Conservation (phyloP, 2,797 vertebrate genomes). For the Ctenochaetus hawaiiensis region DNA sequence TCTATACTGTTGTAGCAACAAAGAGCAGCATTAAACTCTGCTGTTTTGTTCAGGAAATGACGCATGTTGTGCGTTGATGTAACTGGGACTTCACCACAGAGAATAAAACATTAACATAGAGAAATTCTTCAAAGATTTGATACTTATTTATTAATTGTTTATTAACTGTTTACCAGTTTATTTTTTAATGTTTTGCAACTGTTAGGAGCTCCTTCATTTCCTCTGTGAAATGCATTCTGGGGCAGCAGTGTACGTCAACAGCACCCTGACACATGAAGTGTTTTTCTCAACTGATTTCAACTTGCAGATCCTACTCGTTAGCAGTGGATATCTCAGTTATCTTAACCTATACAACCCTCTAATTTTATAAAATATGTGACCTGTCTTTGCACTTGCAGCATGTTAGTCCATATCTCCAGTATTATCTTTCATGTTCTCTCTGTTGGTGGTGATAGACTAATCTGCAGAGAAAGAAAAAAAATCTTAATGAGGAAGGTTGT, state of each 20-base stretch:
- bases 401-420: neutral
- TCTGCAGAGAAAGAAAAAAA: neutral
- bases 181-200: neutral
- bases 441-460: neutral
- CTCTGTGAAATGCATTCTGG: conserved; percentile 1
- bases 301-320: neutral
- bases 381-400: neutral
- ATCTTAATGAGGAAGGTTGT: conserved; percentile 20
- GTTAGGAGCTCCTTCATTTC: neutral
- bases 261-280: neutral
- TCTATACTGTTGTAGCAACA: no score
- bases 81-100: neutral
- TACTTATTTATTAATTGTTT: neutral
- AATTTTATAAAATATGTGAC: neutral
- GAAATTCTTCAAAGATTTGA: neutral
- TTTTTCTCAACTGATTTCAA: neutral
- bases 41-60: neutral
- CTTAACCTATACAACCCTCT: no score
- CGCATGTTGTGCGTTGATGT: neutral
- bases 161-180: neutral
- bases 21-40: neutral
- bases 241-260: neutral
- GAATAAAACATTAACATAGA: neutral
- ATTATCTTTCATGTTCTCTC: conserved; percentile 20
- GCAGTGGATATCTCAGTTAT: neutral